A percentile compares a stretch with the other conserved stretches of the same genome.
Conservation (phyloP, 1,140 invertebrate species). For the Telenomus remus region DNA sequence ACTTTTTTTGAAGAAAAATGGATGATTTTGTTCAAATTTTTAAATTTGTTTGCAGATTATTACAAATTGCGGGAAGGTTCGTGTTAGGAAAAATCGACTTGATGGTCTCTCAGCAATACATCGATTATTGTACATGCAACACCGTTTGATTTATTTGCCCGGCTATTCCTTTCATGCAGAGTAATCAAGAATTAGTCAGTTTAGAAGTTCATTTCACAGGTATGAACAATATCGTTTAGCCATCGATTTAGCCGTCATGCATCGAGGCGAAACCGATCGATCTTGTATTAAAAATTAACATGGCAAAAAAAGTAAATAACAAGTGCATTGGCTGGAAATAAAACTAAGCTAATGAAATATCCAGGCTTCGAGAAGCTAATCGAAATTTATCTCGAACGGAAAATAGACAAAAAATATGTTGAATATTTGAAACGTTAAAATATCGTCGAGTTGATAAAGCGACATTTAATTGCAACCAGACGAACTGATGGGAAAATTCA, state of each 20-base stretch:
- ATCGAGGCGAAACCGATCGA: too few species aligned
- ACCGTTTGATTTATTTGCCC: slow-evolving; percentile 11
- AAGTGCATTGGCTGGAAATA: too few species aligned
- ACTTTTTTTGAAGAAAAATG: too few species aligned
- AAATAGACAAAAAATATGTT: too few species aligned
- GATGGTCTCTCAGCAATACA: slow-evolving; percentile 28
- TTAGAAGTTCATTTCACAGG: slow-evolving; percentile 14
- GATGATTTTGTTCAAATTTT: slow-evolving; percentile 38
- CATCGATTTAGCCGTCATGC: slow-evolving; percentile 2
- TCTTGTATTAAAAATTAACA: too few species aligned
- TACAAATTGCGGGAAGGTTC: slow-evolving; percentile 62
- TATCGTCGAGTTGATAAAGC: too few species aligned
- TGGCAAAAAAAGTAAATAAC: too few species aligned
- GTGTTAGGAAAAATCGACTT: slow-evolving; percentile 50
- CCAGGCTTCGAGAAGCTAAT: too few species aligned
- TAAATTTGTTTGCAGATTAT: slow-evolving; percentile 61
- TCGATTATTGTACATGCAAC: slow-evolving; percentile 44
- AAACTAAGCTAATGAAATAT: too few species aligned
- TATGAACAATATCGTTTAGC: not conserved
- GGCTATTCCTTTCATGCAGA: slow-evolving; percentile 3
- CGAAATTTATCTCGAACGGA: too few species aligned
- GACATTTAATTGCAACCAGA: not conserved
- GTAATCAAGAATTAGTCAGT: slow-evolving; percentile 11
- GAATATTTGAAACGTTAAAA: too few species aligned
- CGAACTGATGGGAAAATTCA: not conserved